Base-by-base conservation (phyloP, 2,113 vertebrate species). In the Sebastes schlegelii region DNA sequence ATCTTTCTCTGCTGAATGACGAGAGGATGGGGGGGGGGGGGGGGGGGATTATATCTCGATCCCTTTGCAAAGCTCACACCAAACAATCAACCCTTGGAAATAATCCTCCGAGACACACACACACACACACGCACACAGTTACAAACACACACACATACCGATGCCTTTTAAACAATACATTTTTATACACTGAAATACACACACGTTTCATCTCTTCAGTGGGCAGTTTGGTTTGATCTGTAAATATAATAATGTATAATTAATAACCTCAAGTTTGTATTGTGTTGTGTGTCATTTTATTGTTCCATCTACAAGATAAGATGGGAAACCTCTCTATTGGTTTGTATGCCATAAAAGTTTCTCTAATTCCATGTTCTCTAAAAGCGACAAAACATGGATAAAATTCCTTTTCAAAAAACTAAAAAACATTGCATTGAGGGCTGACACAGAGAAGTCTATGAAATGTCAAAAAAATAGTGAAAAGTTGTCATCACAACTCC, bases 51-150 rank as follows among this genome's bases (percentile, higher is more conserved):
- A 95, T 84, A 92, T 90, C 90, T 92, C 90, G 63, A 94, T 91
- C 92, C 84, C 83, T 88, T 84, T 88, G 91, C 91, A 94, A 92
- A 94, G 87, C 92, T 92, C 91, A 92, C 92, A 93, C 89, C 89
- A 93, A 95, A 95, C 94, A 96, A 95, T 95, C 95, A 96, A 83
- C 89, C 69, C 43, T 74, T 85, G 86, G 79, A 86, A 89, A 79
- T 95, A 95, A 96, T 95, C 94, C 90, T 84, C 82, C 78, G 57
- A 84, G 62, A 92, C 86, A 75, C 91, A 87, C 75, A 67, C 46
- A 65, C 13, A 68, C 48, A 54, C 65, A 83, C 49, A 58, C 61
- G 17, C 62, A 80, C 75, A 78, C 66, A 82, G 55, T 64, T 52
- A 64, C 65, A 54, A 21, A 65, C 52, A 66, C 13, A 64, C 42